Conservation (phyloP, 1,140 invertebrate species). For the Bombyx mandarina region DNA sequence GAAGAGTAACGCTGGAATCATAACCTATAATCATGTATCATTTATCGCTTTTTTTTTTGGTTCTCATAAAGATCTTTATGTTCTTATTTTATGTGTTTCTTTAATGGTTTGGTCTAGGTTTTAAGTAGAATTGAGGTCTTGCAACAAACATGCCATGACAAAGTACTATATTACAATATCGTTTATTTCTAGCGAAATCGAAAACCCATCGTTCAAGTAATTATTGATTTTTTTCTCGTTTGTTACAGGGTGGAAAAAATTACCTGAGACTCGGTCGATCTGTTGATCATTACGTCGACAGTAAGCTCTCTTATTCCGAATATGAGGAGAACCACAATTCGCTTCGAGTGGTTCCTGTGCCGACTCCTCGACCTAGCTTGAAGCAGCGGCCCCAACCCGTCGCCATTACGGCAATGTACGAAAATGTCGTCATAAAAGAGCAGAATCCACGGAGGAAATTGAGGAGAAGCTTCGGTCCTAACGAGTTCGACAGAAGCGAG, state of each 20-base stretch:
- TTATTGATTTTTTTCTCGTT: constrained; percentile 10
- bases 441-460: constrained; percentile 81
- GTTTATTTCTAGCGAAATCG: too few relatives aligned
- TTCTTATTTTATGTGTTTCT: too few relatives aligned
- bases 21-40: too few relatives aligned
- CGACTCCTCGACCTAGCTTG: constrained; percentile 57
- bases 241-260: constrained; percentile 70
- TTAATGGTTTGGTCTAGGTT: too few relatives aligned
- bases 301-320: constrained; percentile 61
- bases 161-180: too few relatives aligned
- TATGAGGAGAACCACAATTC: constrained; percentile 71
- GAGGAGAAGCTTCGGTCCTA: constrained; percentile 72
- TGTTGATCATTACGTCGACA: constrained; percentile 83
- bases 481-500: constrained; percentile 70
- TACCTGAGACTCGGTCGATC: constrained; percentile 78
- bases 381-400: constrained; percentile 74
- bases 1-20: too few relatives aligned
- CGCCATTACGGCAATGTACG: constrained; percentile 80
- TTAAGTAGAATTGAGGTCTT: too few relatives aligned
- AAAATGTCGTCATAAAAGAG: constrained; percentile 79
- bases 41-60: too few relatives aligned
- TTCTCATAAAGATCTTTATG: too few relatives aligned
- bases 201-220: too few relatives aligned
- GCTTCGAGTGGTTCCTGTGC: constrained; percentile 48
- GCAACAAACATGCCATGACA: too few relatives aligned